Percentiles rank a stretch among this genome's conserved stretches.
phyloP scores from a whole-genome alignment of 2,797 vertebrate genomes.

The Oreonectes daqikongensis region DNA sequence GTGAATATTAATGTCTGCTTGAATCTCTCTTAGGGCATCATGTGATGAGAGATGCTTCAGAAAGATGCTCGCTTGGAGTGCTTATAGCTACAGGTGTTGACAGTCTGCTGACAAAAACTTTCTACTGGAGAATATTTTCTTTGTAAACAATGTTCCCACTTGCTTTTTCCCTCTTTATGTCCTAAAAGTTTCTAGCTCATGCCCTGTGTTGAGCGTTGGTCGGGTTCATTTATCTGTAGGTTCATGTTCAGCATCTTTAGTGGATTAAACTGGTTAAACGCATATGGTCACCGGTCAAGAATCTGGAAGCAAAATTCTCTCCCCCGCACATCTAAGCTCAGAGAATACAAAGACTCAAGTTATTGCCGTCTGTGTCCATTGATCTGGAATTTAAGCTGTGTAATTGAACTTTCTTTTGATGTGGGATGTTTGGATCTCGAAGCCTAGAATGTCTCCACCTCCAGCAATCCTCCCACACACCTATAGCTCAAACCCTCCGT shows the following conservation, averaged over 20 bases:
- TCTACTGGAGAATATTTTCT: neutral
- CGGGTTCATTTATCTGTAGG: slow-evolving; percentile 16
- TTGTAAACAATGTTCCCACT: neutral
- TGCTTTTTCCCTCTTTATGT: neutral
- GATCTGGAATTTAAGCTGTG: slow-evolving; percentile 65
- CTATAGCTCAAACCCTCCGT: slow-evolving; percentile 8
- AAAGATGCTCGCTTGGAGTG: neutral
- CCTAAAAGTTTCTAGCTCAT: neutral
- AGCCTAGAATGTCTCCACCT: slow-evolving; percentile 68
- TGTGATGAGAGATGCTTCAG: neutral
- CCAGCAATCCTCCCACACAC: slow-evolving; percentile 65
- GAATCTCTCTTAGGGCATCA: slow-evolving; percentile 17
- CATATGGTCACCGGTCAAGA: slow-evolving; percentile 42
- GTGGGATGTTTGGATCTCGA: slow-evolving; percentile 66
- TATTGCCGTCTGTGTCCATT: slow-evolving; percentile 63
- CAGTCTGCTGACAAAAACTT: neutral
- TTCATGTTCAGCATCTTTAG: slow-evolving; percentile 23
- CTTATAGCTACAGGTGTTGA: neutral
- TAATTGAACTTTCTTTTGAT: slow-evolving; percentile 73
- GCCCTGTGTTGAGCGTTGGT: slow-evolving; percentile 14
- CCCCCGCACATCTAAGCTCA: slow-evolving; percentile 21
- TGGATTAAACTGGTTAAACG: slow-evolving; percentile 39
- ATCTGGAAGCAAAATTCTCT: slow-evolving; percentile 43
- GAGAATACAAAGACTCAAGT: slow-evolving; percentile 46
- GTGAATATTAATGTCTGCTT: slow-evolving; percentile 15